Base-by-base conservation (phyloP, 2,888 invertebrate species). In the Oxycera nigricornis region DNA sequence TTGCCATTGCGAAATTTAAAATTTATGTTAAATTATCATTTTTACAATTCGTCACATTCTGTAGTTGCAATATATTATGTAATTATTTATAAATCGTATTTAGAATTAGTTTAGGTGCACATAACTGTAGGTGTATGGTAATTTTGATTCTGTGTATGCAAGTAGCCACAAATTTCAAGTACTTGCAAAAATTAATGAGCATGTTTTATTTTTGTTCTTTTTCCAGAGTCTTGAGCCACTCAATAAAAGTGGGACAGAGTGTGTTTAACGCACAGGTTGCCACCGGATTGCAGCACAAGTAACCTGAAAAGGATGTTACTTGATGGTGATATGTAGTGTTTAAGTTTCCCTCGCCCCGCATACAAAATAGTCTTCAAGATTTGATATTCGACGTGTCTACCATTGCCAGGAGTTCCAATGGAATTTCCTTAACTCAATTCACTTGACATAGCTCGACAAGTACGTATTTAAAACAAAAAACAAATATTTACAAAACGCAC, bases 151-250 rank as follows among this genome's bases (percentile, higher is more conserved):
- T n/a, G n/a, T n/a, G n/a, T n/a, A n/a, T n/a, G n/a, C n/a, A n/a
- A n/a, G n/a, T n/a, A n/a, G n/a, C n/a, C n/a, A n/a, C n/a, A n/a
- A n/a, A n/a, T n/a, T n/a, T n/a, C n/a, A n/a, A n/a, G 39, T 39
- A 39, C 9, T 39, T 39, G 39, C 39, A 39, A 39, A 9, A 39
- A 39, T 39, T 39, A 9, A 39, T 14, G 14, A 59, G 46, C n/a
- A 39, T 39, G 28, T 59, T 61, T 20, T 52, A 73, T 3, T 31
- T 68, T 31, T 39, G 52, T 55, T 26, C 28, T 61, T 73, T 14
- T 50, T 59, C 30, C 89, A 94, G 94, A 92, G 92, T 82, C 91
- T 92, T 87, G 91, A 93, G 88, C 94, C 94, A 79, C 89, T 94
- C 84, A 94, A 91, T 81, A 90, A 90, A 85, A 90, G 91, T 82